Evolutionary conservation across 2,888 invertebrate species (phyloP), one percentile per base, ranked within the genome.

Genomic region (Agrochola circellaris): DNA sequence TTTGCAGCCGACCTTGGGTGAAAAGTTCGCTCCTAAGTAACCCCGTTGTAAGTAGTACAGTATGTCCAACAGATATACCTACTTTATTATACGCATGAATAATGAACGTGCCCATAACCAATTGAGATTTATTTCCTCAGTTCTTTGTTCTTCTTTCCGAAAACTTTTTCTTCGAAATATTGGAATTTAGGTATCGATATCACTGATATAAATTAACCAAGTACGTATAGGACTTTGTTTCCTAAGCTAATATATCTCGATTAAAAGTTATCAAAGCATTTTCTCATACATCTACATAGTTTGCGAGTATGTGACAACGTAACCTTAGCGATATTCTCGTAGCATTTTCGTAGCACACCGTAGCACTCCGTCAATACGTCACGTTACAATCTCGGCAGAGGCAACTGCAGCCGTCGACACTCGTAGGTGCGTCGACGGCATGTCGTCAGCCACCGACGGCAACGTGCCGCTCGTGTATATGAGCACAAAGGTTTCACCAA

Each of bases 21-120:
- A 60, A 86, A 89, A 88, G 87, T 89, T 90, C 83, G 76, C 77
- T 74, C 79, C 75, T 75, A 82, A 82, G 82, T 81, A 82, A 88
- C 83, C 86, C 82, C 74, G 70, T 70, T 83, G 73, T 77, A 64
- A 73, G 73, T 79, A 68, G 76, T 68, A 81, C 72, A 71, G 73
- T 71, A 58, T 73, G 75, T 73, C 82, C 70, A 73, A 75, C 77
- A 71, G 71, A 71, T 67, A 77, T 42, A 73, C 64, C 15, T 61
- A 74, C 60, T 67, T 69, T 74, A 67, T 72, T 74, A 60, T 73
- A 78, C 30, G 34, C 69, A 56, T 68, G 65, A 73, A 75, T 83
- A 73, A 75, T 79, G 79, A 83, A 79, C 80, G 58, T 62, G 48
- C 38, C 58, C 30, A 70, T 73, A 69, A 72, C 74, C 62, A 75